Conservation (phyloP, 2,888 invertebrate species). For the Eristalis tenax region DNA sequence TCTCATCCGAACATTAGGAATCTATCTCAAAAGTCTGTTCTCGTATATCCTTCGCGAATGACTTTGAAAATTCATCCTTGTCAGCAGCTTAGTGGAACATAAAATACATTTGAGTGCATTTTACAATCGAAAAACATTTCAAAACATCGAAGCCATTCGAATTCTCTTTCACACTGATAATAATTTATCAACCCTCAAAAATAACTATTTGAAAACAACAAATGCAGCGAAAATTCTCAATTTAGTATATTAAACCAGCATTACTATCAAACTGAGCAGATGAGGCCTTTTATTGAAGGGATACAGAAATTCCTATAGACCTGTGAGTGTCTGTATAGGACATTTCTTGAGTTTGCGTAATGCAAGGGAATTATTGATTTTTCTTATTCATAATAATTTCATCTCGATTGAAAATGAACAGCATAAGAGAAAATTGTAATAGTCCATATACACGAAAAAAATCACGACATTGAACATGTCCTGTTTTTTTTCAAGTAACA, state of each 20-base stretch:
- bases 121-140: background rate
- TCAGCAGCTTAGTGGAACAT: background rate
- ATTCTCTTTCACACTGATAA: background rate
- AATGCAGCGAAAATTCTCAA: background rate
- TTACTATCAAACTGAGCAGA: background rate
- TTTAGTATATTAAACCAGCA: background rate
- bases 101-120: background rate
- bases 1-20: background rate
- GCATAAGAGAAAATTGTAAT: background rate
- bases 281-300: slow-evolving; percentile 1
- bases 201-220: background rate
- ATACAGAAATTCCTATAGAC: background rate
- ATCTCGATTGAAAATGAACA: background rate
- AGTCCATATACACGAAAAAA: background rate
- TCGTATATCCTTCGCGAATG: background rate
- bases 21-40: background rate
- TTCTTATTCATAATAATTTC: background rate
- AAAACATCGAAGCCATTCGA: background rate
- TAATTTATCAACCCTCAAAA: background rate
- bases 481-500: background rate
- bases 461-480: background rate
- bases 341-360: background rate
- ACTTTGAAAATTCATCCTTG: background rate
- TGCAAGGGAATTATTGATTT: background rate
- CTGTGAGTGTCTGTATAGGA: background rate